These are phyloP conservation scores for Anguilla rostrata DNA, from an alignment of 2,113 vertebrate genomes.

Conservation along the genomic window DNA sequence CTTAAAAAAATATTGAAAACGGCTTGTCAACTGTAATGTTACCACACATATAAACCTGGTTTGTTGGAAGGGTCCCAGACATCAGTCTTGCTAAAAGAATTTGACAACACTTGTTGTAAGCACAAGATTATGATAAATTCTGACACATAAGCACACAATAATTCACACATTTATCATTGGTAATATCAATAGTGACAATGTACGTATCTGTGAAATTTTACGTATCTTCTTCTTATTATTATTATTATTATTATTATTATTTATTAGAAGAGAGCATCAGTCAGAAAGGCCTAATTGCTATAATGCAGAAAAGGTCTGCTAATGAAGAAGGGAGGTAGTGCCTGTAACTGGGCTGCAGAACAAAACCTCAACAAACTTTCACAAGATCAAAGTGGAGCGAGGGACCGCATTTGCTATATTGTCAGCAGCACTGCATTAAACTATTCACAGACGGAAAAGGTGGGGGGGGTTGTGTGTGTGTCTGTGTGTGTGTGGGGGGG, in stretches of 20 bases:
- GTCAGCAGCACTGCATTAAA: conserved; percentile 68
- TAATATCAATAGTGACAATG: conserved; percentile 46
- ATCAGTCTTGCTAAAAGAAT: conserved; percentile 62
- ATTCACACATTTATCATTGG: conserved; percentile 41
- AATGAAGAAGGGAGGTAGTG: conserved; percentile 78
- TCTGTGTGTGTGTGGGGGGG: conserved; percentile 9
- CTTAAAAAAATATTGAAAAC: neutral
- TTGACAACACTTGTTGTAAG: conserved; percentile 45
- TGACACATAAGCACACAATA: neutral
- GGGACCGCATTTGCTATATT: conserved; percentile 73
- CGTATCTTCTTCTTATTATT: too few species aligned
- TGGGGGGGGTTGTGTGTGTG: neutral
- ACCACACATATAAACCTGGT: conserved; percentile 44
- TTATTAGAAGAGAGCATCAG: conserved; percentile 60
- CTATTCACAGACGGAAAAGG: conserved; percentile 54
- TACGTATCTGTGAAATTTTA: conserved; percentile 37
- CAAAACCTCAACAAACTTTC: conserved; percentile 74
- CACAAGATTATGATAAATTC: neutral
- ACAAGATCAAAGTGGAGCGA: conserved; percentile 75
- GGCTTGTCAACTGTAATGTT: neutral
- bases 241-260: conserved; percentile 46
- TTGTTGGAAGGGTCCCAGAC: conserved; percentile 48
- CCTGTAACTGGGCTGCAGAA: conserved; percentile 68
- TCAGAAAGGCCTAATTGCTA: conserved; percentile 82
- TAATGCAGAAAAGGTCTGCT: conserved; percentile 78